Percentiles rank a stretch among this genome's conserved stretches.
Evolutionary conservation across 2,888 invertebrate genomes (phyloP).

Genomic region (Netelia virgata): DNA sequence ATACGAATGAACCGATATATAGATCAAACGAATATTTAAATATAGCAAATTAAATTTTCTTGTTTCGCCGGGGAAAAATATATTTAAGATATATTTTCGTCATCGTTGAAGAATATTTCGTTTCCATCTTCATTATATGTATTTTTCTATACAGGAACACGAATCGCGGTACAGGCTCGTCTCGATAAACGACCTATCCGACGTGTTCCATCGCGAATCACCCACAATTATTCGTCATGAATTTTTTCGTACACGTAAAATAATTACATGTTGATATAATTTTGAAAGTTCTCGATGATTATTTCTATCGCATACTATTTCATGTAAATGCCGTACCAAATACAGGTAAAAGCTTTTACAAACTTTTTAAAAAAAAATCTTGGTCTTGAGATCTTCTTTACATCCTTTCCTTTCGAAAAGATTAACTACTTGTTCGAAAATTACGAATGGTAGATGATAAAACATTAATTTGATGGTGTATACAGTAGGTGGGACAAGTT

Average conservation of each 20-base stretch:
- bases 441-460: too few species aligned
- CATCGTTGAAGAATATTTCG: slow-evolving; percentile 4
- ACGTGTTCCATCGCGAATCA: slow-evolving; percentile 14
- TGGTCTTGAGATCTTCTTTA: not conserved
- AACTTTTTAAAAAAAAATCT: slow-evolving; percentile 54
- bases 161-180: not conserved
- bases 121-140: slow-evolving; percentile 8
- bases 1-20: not conserved
- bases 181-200: not conserved
- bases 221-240: slow-evolving; percentile 44
- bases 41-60: not conserved
- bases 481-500: too few species aligned
- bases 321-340: slow-evolving; percentile 63
- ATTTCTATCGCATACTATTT: slow-evolving; percentile 55
- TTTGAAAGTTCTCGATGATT: slow-evolving; percentile 29
- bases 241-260: slow-evolving; percentile 22
- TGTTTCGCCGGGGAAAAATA: not conserved
- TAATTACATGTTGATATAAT: slow-evolving; percentile 40
- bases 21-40: not conserved
- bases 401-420: not conserved
- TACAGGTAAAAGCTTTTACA: slow-evolving; percentile 67
- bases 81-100: not conserved
- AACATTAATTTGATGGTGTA: too few species aligned
- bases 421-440: not conserved
- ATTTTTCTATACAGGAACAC: slow-evolving; percentile 2